Conservation (phyloP, 1,140 invertebrate species). For the Trachymyrmex cornetzi region DNA sequence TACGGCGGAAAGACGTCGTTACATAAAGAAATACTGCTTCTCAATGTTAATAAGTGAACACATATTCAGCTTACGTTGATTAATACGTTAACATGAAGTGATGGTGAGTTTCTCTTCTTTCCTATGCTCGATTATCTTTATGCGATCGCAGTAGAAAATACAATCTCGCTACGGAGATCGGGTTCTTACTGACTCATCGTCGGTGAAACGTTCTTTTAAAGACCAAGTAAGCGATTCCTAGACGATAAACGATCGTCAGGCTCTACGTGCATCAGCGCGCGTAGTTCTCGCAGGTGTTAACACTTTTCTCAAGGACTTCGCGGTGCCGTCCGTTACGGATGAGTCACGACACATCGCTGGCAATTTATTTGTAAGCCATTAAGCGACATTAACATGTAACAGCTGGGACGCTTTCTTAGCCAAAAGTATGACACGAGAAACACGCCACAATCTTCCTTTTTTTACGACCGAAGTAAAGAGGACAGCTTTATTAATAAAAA, state of each 20-base stretch:
- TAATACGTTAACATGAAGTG: slow-evolving; percentile 58
- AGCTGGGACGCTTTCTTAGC: slow-evolving; percentile 23
- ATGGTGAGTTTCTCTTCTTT: slow-evolving; percentile 64
- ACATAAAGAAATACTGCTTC: slow-evolving; percentile 32
- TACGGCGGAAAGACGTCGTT: not conserved
- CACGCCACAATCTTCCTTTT: slow-evolving; percentile 1
- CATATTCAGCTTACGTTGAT: slow-evolving; percentile 39
- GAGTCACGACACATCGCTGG: slow-evolving; percentile 25
- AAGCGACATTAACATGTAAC: slow-evolving; percentile 56
- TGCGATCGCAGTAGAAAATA: slow-evolving; percentile 53
- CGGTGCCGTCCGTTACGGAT: slow-evolving; percentile 34
- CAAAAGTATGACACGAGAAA: not conserved
- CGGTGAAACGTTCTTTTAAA: slow-evolving; percentile 56
- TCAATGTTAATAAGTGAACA: slow-evolving; percentile 39
- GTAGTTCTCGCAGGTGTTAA: slow-evolving; percentile 54
- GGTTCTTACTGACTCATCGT: slow-evolving; percentile 54
- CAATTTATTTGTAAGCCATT: slow-evolving; percentile 57
- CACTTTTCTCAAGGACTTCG: slow-evolving; percentile 57
- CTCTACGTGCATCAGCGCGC: slow-evolving; percentile 7
- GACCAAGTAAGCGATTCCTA: slow-evolving; percentile 44
- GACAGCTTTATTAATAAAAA: not conserved
- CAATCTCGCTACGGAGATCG: slow-evolving; percentile 52
- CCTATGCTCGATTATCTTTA: slow-evolving; percentile 52
- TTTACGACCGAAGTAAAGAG: not conserved
- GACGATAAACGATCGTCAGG: slow-evolving; percentile 39